Percentiles rank a stretch among this genome's conserved stretches.
phyloP scores from a whole-genome alignment of 2,113 vertebrate species.

The Ciconia boyciana region DNA sequence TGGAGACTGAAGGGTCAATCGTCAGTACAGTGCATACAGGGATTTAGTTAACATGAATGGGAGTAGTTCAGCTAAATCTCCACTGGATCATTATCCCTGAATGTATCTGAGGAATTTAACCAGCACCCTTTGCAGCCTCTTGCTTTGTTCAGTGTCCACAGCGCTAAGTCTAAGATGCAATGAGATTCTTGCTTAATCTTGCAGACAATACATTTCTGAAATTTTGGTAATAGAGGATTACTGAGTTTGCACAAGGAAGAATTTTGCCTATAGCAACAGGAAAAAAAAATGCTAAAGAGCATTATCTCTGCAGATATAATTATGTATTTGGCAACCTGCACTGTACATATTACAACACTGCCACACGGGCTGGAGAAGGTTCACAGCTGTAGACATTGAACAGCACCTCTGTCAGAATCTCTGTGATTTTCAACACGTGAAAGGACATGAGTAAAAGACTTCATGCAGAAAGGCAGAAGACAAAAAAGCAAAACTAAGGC shows the following conservation, averaged over 20 bases:
- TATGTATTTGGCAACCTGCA: neutral
- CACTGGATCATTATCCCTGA: conserved; percentile 24
- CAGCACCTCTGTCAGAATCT: neutral
- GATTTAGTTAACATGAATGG: conserved; percentile 29
- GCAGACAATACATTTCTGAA: conserved; percentile 25
- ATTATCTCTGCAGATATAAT: conserved; percentile 38
- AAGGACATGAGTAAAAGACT: neutral
- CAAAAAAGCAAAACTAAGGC: neutral
- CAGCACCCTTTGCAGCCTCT: conserved; percentile 27
- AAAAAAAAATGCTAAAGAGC: neutral
- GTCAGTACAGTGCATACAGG: neutral
- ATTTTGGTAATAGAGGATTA: conserved; percentile 17
- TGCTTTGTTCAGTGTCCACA: conserved; percentile 17
- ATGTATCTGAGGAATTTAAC: conserved; percentile 48
- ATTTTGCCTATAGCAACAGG: conserved; percentile 44
- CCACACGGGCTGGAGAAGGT: neutral
- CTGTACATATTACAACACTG: neutral
- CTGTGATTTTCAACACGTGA: neutral
- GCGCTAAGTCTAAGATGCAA: neutral
- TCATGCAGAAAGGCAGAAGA: neutral
- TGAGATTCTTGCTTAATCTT: conserved; percentile 31
- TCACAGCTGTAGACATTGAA: neutral
- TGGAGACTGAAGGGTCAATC: neutral
- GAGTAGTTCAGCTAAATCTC: conserved; percentile 25
- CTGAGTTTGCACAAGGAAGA: conserved; percentile 14